Evolutionary conservation across 2,797 vertebrate species (phyloP).

Genomic region (Muraenolepis orangiensis): DNA sequence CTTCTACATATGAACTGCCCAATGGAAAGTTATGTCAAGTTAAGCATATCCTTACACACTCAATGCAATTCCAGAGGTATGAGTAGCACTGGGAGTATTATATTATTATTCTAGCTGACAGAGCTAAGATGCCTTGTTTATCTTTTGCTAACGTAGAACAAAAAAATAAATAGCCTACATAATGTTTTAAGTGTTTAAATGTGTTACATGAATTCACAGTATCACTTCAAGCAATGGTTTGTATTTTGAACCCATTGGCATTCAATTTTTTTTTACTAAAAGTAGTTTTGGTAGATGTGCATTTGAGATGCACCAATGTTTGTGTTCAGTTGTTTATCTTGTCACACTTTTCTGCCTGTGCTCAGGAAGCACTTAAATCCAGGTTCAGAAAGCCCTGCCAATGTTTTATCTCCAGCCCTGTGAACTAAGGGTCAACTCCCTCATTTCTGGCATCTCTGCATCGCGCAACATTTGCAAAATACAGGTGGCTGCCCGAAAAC

Average conservation of each 20-base stretch:
- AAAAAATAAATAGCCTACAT: not conserved
- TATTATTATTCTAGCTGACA: not conserved
- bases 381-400: not conserved
- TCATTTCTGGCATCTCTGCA: not conserved
- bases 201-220: not conserved
- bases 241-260: not conserved
- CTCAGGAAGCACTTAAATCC: not conserved
- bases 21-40: constrained; percentile 34
- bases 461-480: not conserved
- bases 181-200: not conserved
- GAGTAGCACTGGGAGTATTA: constrained; percentile 29
- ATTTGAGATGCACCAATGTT: not conserved
- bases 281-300: not conserved
- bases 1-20: constrained; percentile 31
- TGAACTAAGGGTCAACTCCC: not conserved
- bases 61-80: constrained; percentile 33
- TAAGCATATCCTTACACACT: constrained; percentile 28
- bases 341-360: not conserved
- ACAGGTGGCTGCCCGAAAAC: not conserved
- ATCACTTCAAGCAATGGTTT: not conserved
- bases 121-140: not conserved
- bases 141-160: not conserved
- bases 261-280: not conserved
- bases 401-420: not conserved
- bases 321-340: no score